Evolutionary conservation across 2,888 invertebrate species (phyloP).

Genomic region (Caenorhabditis doughertyi): DNA sequence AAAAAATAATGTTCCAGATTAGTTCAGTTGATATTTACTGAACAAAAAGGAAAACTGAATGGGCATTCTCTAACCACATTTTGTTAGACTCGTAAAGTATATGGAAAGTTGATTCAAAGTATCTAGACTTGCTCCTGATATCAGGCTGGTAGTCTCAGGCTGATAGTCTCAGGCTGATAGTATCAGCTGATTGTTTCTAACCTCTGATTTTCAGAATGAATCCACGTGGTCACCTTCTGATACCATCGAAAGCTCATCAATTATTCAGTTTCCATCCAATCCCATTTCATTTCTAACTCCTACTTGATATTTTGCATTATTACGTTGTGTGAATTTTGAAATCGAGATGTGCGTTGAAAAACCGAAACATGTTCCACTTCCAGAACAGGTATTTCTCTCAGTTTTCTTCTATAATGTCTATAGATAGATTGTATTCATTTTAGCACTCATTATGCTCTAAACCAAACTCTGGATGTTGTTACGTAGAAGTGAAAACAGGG

Average conservation of each 20-base stretch:
- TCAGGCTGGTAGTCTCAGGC: no score
- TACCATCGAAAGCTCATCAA: not conserved
- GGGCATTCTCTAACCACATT: no score
- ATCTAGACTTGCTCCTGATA: no score
- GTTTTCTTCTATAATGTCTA: no score
- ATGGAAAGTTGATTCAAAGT: no score
- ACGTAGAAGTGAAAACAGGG: slow-evolving; percentile 33
- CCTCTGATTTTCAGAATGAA: no score
- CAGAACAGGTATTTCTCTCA: slow-evolving; percentile 12
- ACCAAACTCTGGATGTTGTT: slow-evolving; percentile 15
- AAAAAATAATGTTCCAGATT: not conserved
- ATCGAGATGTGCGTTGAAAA: slow-evolving; percentile 23
- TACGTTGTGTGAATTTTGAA: not conserved
- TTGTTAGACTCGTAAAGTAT: no score
- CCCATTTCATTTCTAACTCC: slow-evolving; percentile 4
- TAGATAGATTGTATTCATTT: not conserved
- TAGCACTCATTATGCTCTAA: slow-evolving; percentile 8
- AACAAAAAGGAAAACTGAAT: no score
- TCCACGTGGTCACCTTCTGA: not conserved
- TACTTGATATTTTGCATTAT: slow-evolving; percentile 1
- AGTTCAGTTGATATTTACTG: not conserved
- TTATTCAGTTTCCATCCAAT: not conserved
- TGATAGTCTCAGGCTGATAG: no score
- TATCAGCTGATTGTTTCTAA: no score
- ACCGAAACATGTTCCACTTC: slow-evolving; percentile 3